Conservation (phyloP, 2,797 vertebrate genomes). For the Prunella strophiata region DNA sequence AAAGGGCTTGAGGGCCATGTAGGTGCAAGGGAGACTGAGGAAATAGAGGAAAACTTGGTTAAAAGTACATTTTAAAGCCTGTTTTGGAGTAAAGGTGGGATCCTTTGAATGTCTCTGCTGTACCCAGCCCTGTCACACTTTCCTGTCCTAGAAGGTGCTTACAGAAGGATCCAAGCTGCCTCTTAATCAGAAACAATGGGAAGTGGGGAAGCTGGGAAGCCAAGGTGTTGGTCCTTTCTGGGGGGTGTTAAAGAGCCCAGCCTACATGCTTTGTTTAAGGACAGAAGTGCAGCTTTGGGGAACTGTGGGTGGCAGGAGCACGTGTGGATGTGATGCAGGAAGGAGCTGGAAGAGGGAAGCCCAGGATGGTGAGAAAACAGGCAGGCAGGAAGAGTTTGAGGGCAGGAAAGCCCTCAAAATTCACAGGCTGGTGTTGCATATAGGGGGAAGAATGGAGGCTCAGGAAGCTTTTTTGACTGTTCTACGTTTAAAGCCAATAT, state of each 20-base stretch:
- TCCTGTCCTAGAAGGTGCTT: not conserved
- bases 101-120: not conserved
- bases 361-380: not conserved
- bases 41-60: not conserved
- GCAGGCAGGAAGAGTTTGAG: not conserved
- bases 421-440: not conserved
- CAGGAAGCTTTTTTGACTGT: rapidly evolving
- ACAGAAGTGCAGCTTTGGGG: not conserved
- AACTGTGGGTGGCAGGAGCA: not conserved
- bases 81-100: not conserved
- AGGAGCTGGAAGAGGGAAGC: not conserved
- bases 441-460: not conserved
- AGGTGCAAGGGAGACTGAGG: not conserved
- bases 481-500: not conserved
- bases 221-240: not conserved
- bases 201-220: not conserved
- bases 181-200: rapidly evolving
- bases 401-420: not conserved
- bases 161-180: not conserved
- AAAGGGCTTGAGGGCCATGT: rapidly evolving
- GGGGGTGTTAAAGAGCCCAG: not conserved
- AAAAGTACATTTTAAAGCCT: not conserved
- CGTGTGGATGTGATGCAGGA: rapidly evolving
- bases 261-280: not conserved
- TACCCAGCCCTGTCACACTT: rapidly evolving